Evolutionary conservation across 2,888 invertebrate genomes (phyloP).

Genomic region (Diarsia mendica): DNA sequence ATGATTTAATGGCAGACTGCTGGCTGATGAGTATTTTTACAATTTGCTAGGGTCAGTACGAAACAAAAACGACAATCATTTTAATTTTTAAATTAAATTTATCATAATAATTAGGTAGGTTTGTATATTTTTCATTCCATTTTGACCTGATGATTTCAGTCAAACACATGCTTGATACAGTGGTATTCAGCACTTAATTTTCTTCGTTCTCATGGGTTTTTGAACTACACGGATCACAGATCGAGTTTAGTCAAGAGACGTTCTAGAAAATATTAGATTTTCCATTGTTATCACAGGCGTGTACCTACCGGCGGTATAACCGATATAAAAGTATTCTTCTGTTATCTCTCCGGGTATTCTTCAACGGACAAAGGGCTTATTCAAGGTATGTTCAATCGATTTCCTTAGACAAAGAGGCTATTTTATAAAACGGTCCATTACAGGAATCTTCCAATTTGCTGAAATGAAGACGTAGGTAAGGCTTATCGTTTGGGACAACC

Average conservation of each 20-base stretch:
- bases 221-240: background rate
- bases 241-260: background rate
- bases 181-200: background rate
- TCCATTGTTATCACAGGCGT: conserved; percentile 11
- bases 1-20: conserved; percentile 75
- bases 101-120: background rate
- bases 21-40: conserved; percentile 66
- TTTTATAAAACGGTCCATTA: conserved; percentile 59
- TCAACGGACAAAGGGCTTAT: conserved; percentile 52
- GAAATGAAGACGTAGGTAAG: conserved; percentile 61
- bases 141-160: background rate
- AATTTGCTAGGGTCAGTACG: conserved; percentile 48
- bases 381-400: conserved; percentile 55
- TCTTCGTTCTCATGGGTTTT: background rate
- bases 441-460: conserved; percentile 62
- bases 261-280: conserved; percentile 23
- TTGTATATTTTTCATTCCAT: conserved; percentile 1
- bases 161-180: background rate
- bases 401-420: conserved; percentile 59
- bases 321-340: conserved; percentile 43
- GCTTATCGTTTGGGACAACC: conserved; percentile 54
- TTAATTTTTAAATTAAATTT: conserved; percentile 13
- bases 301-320: conserved; percentile 6
- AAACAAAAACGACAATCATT: conserved; percentile 35
- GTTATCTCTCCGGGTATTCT: conserved; percentile 45